These are phyloP conservation scores for Zophobas morio DNA, from an alignment of 1,140 invertebrate species.

Conservation along the genomic window DNA sequence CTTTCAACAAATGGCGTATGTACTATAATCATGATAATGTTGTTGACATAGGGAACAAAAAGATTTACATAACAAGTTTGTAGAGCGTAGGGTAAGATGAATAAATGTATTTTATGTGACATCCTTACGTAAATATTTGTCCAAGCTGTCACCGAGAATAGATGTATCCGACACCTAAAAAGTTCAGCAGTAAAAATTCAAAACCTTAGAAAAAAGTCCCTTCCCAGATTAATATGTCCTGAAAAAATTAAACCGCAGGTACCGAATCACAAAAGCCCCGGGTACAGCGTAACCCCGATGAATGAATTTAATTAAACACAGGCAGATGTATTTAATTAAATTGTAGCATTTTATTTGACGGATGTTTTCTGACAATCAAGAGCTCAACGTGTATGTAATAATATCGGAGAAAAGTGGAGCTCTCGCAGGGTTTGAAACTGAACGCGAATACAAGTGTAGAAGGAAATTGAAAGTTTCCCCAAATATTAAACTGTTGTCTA, in stretches of 20 bases:
- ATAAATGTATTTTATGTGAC: conserved; percentile 23
- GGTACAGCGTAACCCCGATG: neutral
- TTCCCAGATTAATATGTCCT: too few relatives aligned
- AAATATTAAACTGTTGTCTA: too few relatives aligned
- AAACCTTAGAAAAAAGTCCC: neutral
- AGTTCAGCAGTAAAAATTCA: neutral
- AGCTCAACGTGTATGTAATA: neutral
- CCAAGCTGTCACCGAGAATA: neutral
- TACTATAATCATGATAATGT: conserved; percentile 26
- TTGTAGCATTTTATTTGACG: neutral
- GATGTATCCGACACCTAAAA: neutral
- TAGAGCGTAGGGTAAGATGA: neutral
- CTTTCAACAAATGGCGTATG: too few relatives aligned
- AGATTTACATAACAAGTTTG: conserved; percentile 22
- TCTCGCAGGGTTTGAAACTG: too few relatives aligned
- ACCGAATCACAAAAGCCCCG: too few relatives aligned
- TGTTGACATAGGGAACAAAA: conserved; percentile 24
- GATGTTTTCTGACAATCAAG: too few relatives aligned
- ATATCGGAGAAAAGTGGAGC: neutral
- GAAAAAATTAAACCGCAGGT: too few relatives aligned
- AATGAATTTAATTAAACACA: neutral
- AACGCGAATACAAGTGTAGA: too few relatives aligned
- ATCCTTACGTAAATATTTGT: conserved; percentile 14
- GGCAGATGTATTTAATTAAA: neutral
- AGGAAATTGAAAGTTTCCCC: too few relatives aligned